phyloP scores from a whole-genome alignment of 2,113 vertebrate species.

The Tragelaphus strepsiceros region DNA sequence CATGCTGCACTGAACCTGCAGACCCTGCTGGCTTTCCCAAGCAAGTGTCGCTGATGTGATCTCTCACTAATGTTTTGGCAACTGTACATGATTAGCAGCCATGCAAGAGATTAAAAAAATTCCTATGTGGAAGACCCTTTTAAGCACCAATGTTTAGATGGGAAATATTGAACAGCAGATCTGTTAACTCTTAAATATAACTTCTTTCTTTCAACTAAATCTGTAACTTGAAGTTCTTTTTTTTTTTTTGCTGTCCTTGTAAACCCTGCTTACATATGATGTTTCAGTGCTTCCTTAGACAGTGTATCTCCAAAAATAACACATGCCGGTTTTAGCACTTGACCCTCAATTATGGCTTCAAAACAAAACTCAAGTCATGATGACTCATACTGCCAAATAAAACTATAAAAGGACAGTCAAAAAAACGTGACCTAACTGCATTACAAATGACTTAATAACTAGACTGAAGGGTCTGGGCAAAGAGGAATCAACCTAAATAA shows the following conservation, averaged over 20 bases:
- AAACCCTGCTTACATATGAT: not conserved
- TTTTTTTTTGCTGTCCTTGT: not conserved
- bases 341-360: not conserved
- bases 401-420: not conserved
- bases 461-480: not conserved
- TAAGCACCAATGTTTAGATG: not conserved
- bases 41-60: not conserved
- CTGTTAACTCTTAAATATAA: not conserved
- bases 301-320: not conserved
- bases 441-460: not conserved
- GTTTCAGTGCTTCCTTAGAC: not conserved
- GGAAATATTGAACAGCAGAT: not conserved
- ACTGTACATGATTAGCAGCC: not conserved
- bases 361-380: not conserved
- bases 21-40: not conserved
- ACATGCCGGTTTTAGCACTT: not conserved
- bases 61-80: not conserved
- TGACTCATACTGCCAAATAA: not conserved
- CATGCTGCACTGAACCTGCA: not conserved
- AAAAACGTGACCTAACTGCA: not conserved
- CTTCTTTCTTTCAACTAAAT: not conserved
- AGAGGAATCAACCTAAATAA: not conserved
- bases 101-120: not conserved
- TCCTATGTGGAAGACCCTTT: not conserved
- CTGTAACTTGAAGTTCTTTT: not conserved